Evolutionary conservation across 2,113 vertebrate genomes (phyloP), one percentile per base, ranked within the genome.

Genomic region (Xyliphius kryptos): DNA sequence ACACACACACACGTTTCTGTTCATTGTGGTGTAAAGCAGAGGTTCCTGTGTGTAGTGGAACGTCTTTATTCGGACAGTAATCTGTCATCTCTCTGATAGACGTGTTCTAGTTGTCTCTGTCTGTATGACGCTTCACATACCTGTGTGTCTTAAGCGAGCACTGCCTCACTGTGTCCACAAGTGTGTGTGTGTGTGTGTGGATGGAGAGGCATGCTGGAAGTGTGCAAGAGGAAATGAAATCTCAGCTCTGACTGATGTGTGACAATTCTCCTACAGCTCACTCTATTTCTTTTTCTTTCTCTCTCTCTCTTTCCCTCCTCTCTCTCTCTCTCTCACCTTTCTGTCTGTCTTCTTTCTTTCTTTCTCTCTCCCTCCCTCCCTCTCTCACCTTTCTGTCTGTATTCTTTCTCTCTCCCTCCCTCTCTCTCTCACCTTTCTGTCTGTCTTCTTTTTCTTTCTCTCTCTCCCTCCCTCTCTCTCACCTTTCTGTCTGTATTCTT

Each of bases 191-290:
- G 36, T 57, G 48, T 21, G 38, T n/a, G 66, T 26, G 32, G n/a
- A n/a, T n/a, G n/a, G n/a, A n/a, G n/a, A 4, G n/a, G 50, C 9
- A 68, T 58, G 53, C 67, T 67, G 13, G 66, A 61, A 78, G 67
- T 77, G 74, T 76, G 69, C 58, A 69, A 77, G 71, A 68, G 78
- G 77, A 79, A 77, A 79, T 56, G 4, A 71, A 75, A 75, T 76
- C 66, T 72, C 74, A 73, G 79, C 64, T 71, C 66, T 77, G 73
- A 71, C 79, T 78, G 78, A 77, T 73, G 74, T 75, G 69, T 80
- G 80, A 80, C 77, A 64, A 73, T 68, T 65, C 9, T 26, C 41
- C n/a, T n/a, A n/a, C n/a, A n/a, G n/a, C n/a, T n/a, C n/a, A n/a
- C n/a, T n/a, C n/a, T n/a, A n/a, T n/a, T n/a, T n/a, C n/a, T n/a